Base-by-base conservation (phyloP, 1,140 invertebrate species). In the Hylyphantes graminicola region DNA sequence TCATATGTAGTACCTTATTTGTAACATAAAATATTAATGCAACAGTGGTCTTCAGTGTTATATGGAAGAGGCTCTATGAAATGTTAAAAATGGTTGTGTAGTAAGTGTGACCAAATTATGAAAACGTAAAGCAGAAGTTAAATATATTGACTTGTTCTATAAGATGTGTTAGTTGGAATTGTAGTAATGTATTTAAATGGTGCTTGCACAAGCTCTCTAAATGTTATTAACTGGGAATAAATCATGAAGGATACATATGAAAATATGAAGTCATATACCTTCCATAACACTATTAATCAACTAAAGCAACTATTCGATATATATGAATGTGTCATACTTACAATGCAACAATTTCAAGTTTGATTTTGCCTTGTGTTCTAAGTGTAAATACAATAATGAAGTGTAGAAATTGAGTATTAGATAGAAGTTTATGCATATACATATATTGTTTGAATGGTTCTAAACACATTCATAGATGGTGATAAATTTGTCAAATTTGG, bases 141-240 rank as follows among this genome's bases (percentile, higher is more conserved):
- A 13, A 57, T 80, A 80, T 54, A 70, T 80, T 80, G 35, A 80
- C 68, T n/a, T 80, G 64, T 70, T 80, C 72, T 50, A 57, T 74
- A 74, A 74, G 35, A 57, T 74, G 21, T 74, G 57, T 67, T 81
- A 81, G 77, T 81, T 81, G 68, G 21, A 61, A 73, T 73, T 72
- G 55, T 73, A 81, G 68, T 63, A 21, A 70, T 70, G 65, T 73
- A n/a, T 81, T 54, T 81, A 73, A 72, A 72, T 63, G 48, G 79
- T 73, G 65, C 65, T 57, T 80, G 65, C 54, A 70, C 68, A 68
- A 80, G 77, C 77, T 80, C 53, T 80, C 53, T 80, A 57, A 70
- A 80, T 81, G 79, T 81, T 72, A 63, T 70, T 59, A 15, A 55
- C 11, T 81, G 79, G 65, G 35, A 81, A 73, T 72, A 81, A 67